A percentile compares a stretch with the other conserved stretches of the same genome.
These are phyloP conservation scores for Melanaphis sacchari DNA, from an alignment of 1,140 invertebrate genomes.

Conservation along the genomic window DNA sequence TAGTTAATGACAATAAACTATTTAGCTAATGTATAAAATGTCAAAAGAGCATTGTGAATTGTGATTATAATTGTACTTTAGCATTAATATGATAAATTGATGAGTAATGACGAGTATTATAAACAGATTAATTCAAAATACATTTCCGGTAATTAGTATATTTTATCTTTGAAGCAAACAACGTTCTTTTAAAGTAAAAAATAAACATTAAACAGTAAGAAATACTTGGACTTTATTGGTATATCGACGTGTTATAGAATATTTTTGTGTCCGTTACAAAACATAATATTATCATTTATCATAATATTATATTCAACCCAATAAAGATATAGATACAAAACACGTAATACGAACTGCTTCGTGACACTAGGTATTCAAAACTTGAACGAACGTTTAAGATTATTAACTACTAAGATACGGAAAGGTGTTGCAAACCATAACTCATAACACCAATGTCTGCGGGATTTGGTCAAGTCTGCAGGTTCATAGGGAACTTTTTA, in stretches of 20 bases:
- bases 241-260: background rate
- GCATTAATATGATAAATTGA: background rate
- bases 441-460: background rate
- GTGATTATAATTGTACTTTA: background rate
- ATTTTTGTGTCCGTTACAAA: background rate
- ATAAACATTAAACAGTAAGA: background rate
- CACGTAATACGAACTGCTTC: background rate
- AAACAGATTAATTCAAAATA: background rate
- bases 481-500: background rate
- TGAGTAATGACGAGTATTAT: background rate
- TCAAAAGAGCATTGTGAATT: background rate
- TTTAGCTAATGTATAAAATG: background rate
- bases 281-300: too few relatives aligned
- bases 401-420: background rate
- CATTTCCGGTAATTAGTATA: background rate
- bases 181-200: background rate
- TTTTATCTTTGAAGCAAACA: background rate
- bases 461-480: background rate
- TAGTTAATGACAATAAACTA: background rate
- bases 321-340: background rate
- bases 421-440: background rate
- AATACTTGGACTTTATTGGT: background rate
- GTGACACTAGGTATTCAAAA: background rate
- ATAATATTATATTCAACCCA: too few relatives aligned
- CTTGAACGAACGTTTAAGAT: background rate